Conservation (phyloP, 2,113 vertebrate genomes). For the Alligator mississippiensis region DNA sequence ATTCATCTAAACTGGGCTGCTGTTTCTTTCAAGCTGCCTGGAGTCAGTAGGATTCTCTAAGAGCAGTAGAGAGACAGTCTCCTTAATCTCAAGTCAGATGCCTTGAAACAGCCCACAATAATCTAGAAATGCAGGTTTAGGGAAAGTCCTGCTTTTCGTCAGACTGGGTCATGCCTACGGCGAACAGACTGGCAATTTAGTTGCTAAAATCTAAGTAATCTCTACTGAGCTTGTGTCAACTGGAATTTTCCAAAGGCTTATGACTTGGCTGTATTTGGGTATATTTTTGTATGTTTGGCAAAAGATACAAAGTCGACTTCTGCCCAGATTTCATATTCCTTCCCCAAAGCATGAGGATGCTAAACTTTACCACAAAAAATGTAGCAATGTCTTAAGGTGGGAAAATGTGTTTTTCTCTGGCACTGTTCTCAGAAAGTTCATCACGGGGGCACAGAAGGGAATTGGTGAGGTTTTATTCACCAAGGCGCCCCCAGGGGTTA, state of each 20-base stretch:
- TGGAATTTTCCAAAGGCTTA: background rate
- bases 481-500: too few relatives aligned
- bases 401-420: background rate
- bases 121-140: background rate
- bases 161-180: background rate
- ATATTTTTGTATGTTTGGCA: background rate
- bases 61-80: background rate
- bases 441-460: too few relatives aligned
- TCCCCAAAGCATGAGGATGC: background rate
- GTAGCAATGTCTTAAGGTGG: background rate
- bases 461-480: too few relatives aligned
- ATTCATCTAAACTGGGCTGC: background rate
- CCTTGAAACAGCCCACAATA: background rate
- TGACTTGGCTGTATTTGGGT: background rate
- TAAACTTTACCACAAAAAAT: background rate
- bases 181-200: background rate
- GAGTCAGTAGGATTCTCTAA: background rate
- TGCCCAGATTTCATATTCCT: background rate
- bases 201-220: background rate
- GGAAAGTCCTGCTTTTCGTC: background rate
- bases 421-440: background rate
- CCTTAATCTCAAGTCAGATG: background rate
- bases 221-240: background rate
- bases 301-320: background rate
- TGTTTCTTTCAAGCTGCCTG: background rate